Evolutionary conservation across 2,888 invertebrate genomes (phyloP).

Genomic region (Aethes cnicana): DNA sequence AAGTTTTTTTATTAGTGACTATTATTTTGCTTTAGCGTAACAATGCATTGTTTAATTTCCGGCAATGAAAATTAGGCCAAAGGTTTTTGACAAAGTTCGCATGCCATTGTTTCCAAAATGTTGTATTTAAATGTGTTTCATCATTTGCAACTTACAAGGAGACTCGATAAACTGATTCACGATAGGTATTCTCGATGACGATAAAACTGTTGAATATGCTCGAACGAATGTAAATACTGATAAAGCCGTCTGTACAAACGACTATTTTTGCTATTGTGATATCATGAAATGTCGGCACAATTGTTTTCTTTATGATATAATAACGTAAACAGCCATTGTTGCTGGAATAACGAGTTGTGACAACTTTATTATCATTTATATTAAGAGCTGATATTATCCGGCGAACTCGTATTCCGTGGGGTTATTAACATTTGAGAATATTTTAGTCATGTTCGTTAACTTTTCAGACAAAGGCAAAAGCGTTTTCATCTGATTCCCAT

Average conservation of each 20-base stretch:
- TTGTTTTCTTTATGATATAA: slow-evolving; percentile 48
- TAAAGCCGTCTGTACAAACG: slow-evolving; percentile 9
- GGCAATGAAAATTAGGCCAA: slow-evolving; percentile 17
- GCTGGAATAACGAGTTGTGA: slow-evolving; percentile 30
- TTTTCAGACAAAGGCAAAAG: background rate
- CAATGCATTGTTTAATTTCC: slow-evolving; percentile 16
- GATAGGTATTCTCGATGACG: slow-evolving; percentile 19
- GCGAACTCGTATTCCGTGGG: slow-evolving; percentile 5
- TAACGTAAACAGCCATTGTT: slow-evolving; percentile 35
- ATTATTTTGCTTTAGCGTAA: background rate
- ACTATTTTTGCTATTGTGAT: slow-evolving; percentile 17
- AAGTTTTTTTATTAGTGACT: background rate
- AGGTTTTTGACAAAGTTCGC: slow-evolving; percentile 23
- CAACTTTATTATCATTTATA: slow-evolving; percentile 11
- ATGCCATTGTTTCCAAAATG: slow-evolving; percentile 17
- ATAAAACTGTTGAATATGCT: slow-evolving; percentile 2
- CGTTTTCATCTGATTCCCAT: slow-evolving; percentile 15
- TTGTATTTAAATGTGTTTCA: slow-evolving; percentile 20
- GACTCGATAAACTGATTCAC: slow-evolving; percentile 15
- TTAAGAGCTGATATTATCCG: background rate
- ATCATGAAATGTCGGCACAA: slow-evolving; percentile 16
- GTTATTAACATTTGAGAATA: slow-evolving; percentile 9
- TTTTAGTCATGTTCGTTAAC: slow-evolving; percentile 18
- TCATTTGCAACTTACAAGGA: slow-evolving; percentile 25
- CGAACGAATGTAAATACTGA: slow-evolving; percentile 9